phyloP scores from a whole-genome alignment of 1,140 invertebrate genomes.

The Leptestheria dahalacensis region DNA sequence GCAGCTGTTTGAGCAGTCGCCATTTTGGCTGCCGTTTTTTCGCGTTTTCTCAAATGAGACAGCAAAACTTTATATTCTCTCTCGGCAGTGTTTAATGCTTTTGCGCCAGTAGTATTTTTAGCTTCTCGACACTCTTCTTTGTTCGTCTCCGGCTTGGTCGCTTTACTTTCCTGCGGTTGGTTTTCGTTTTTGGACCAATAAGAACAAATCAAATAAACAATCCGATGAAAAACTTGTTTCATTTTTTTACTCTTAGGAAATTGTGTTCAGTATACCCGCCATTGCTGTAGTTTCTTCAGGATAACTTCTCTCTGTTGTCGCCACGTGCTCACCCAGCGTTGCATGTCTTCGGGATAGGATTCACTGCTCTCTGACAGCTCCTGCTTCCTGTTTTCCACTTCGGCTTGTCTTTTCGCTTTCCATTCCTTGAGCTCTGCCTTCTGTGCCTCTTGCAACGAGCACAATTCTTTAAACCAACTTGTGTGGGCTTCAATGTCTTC shows the following conservation, averaged over 20 bases:
- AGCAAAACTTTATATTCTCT: neutral
- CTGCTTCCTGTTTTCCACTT: conserved; percentile 8
- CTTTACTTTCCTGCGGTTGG: neutral
- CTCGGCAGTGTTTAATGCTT: neutral
- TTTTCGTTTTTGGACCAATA: neutral
- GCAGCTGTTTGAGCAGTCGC: neutral
- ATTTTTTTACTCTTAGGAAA: neutral
- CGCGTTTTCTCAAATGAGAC: conserved; percentile 1
- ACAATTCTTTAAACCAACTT: conserved; percentile 7
- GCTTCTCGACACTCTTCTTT: neutral
- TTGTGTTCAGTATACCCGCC: neutral
- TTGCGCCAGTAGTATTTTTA: neutral
- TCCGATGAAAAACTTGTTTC: neutral
- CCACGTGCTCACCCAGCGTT: conserved; percentile 7
- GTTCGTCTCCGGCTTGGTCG: neutral
- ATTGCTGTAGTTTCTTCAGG: neutral
- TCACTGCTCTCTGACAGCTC: neutral
- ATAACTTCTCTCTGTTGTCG: neutral
- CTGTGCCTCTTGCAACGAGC: conserved; percentile 1
- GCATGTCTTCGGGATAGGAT: neutral
- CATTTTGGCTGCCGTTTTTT: conserved; percentile 1
- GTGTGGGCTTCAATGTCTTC: conserved; percentile 3
- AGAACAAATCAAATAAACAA: neutral
- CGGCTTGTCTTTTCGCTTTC: conserved; percentile 3
- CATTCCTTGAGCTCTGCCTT: conserved; percentile 3